These are phyloP conservation scores for Amphiprion ocellaris DNA, from an alignment of 2,113 vertebrate genomes.

Conservation along the genomic window DNA sequence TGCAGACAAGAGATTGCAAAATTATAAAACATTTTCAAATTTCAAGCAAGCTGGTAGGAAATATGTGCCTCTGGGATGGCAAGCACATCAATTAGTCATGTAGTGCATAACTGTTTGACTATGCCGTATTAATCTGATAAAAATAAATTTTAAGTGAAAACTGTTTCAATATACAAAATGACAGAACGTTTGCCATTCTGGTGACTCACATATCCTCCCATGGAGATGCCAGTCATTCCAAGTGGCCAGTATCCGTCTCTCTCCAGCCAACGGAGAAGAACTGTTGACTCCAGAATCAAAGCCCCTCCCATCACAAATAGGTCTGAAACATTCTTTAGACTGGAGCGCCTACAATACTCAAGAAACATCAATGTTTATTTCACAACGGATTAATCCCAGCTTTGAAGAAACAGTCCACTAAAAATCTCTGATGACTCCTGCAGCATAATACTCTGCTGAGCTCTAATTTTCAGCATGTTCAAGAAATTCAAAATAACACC, in stretches of 20 bases:
- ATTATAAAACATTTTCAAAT: too few relatives aligned
- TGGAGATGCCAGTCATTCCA: slow-evolving; percentile 98
- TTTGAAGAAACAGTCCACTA: neutral
- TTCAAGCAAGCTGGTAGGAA: too few relatives aligned
- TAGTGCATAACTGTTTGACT: neutral
- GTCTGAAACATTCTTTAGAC: slow-evolving; percentile 97
- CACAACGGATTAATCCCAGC: neutral
- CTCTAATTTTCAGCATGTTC: neutral
- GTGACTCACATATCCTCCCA: slow-evolving; percentile 96
- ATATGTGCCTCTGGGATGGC: too few relatives aligned
- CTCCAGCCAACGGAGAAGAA: slow-evolving; percentile 95
- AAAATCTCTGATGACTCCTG: neutral
- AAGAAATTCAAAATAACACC: neutral
- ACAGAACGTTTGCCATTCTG: neutral
- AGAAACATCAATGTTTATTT: slow-evolving; percentile 28
- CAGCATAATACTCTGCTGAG: neutral
- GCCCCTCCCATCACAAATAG: slow-evolving; percentile 99
- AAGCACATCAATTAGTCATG: neutral
- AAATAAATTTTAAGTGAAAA: too few relatives aligned
- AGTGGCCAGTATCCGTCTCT: slow-evolving; percentile 96
- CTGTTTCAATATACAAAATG: too few relatives aligned
- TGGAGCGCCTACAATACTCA: slow-evolving; percentile 88
- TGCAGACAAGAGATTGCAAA: too few relatives aligned
- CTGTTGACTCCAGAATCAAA: slow-evolving; percentile 94
- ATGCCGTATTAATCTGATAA: neutral